phyloP scores from a whole-genome alignment of 1,140 invertebrate genomes.

The Dinoponera quadriceps region DNA sequence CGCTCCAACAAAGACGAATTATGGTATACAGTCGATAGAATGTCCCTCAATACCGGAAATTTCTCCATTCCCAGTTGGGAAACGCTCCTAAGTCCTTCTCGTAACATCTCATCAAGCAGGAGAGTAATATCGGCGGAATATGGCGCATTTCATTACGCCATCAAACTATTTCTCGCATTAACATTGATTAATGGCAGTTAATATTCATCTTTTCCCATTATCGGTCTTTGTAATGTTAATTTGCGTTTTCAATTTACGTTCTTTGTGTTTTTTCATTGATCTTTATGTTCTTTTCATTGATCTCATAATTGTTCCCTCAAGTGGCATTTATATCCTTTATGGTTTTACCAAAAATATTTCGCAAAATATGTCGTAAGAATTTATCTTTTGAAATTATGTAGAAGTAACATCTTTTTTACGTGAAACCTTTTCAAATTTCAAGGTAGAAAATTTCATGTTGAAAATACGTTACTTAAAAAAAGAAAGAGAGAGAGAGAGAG shows the following conservation, averaged over 20 bases:
- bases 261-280: not conserved
- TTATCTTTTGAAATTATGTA: no score
- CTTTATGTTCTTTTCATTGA: not conserved
- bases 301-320: not conserved
- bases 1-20: conserved; percentile 16
- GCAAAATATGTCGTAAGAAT: no score
- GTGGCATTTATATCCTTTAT: not conserved
- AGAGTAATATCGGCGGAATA: conserved; percentile 34
- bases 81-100: conserved; percentile 49
- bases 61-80: conserved; percentile 53
- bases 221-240: not conserved
- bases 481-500: no score
- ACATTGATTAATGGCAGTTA: conserved; percentile 36
- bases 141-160: conserved; percentile 22
- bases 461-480: no score
- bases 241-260: conserved; percentile 12
- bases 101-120: conserved; percentile 35
- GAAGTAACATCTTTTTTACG: no score
- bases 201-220: not conserved
- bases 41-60: conserved; percentile 49
- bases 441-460: no score
- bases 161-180: conserved; percentile 26
- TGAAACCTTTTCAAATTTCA: no score
- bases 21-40: conserved; percentile 36
- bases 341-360: no score